These are phyloP conservation scores for Dilophus febrilis DNA, from an alignment of 2,888 invertebrate species.

Conservation along the genomic window DNA sequence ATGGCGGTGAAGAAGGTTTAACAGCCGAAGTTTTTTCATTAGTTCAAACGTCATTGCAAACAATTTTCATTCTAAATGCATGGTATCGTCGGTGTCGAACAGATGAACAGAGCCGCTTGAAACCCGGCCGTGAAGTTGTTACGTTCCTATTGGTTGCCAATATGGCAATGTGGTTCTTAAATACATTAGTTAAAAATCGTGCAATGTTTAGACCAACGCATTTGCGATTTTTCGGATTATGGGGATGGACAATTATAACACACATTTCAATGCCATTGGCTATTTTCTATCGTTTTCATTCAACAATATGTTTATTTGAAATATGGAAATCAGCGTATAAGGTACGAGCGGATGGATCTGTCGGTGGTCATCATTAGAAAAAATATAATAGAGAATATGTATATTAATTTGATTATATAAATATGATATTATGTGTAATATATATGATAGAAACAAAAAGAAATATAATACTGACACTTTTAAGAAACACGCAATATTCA, in stretches of 20 bases:
- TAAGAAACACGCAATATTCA: too few species aligned
- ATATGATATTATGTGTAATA: too few species aligned
- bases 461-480: too few species aligned
- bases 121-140: conserved; percentile 71
- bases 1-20: conserved; percentile 41
- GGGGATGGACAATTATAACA: conserved; percentile 85
- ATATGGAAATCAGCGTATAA: conserved; percentile 86
- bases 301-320: conserved; percentile 80
- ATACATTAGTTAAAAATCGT: conserved; percentile 66
- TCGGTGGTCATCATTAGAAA: too few species aligned
- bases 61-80: conserved; percentile 57
- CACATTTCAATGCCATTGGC: conserved; percentile 79
- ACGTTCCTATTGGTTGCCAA: conserved; percentile 69
- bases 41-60: conserved; percentile 62
- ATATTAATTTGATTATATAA: too few species aligned
- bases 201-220: conserved; percentile 72
- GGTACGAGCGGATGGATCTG: conserved; percentile 19
- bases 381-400: too few species aligned
- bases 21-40: conserved; percentile 57
- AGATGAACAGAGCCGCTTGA: conserved; percentile 48
- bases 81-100: conserved; percentile 60
- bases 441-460: too few species aligned
- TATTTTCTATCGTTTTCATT: conserved; percentile 81
- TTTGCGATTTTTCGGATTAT: conserved; percentile 63
- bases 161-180: conserved; percentile 75